phyloP scores from a whole-genome alignment of 2,797 vertebrate genomes.

The Allenopithecus nigroviridis region DNA sequence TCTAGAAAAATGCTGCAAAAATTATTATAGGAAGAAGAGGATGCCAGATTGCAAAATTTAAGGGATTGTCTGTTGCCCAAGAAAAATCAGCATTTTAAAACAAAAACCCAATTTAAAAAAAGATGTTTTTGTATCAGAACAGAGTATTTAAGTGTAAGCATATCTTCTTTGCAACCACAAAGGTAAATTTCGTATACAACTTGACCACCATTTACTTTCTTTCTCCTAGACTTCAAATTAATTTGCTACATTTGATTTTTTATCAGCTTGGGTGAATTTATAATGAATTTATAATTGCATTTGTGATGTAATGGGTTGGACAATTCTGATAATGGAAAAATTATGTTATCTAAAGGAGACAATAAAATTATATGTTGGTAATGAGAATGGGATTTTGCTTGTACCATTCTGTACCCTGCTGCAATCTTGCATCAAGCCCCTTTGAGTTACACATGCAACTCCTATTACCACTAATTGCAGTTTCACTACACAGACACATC shows the following conservation, averaged over 20 bases:
- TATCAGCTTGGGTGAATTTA: conserved; percentile 51
- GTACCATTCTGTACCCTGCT: conserved; percentile 26
- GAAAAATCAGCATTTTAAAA: background rate
- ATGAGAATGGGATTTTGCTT: conserved; percentile 40
- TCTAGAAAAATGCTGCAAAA: background rate
- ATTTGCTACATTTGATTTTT: conserved; percentile 56
- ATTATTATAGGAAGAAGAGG: background rate
- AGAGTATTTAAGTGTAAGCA: background rate
- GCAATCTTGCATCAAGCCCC: background rate
- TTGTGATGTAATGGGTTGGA: conserved; percentile 33
- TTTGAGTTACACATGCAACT: conserved; percentile 51
- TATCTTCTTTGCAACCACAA: background rate
- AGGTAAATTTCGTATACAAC: background rate
- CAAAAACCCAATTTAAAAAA: background rate
- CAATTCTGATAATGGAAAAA: conserved; percentile 64
- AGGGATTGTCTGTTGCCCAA: background rate
- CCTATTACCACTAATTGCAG: conserved; percentile 24
- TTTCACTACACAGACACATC: background rate
- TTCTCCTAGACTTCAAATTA: conserved; percentile 44
- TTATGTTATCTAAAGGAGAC: conserved; percentile 45
- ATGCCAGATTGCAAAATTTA: background rate
- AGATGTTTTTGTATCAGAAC: background rate
- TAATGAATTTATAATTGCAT: conserved; percentile 61
- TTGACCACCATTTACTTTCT: conserved; percentile 34
- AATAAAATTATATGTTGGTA: conserved; percentile 60